phyloP scores from a whole-genome alignment of 2,113 vertebrate species.

The Riparia riparia region DNA sequence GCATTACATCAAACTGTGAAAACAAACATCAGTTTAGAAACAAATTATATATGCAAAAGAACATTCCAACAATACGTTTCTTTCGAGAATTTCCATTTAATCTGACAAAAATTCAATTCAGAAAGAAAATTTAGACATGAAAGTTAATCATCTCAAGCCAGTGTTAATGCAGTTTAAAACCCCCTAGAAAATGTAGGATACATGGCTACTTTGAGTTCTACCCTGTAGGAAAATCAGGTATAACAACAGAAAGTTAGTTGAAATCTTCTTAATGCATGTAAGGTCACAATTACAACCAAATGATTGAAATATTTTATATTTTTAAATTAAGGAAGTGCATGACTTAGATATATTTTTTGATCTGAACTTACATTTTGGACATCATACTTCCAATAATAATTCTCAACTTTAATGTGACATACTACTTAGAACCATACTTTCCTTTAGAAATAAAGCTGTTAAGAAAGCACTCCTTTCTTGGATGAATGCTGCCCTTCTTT shows the following conservation, averaged over 20 bases:
- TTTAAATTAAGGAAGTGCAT: not conserved
- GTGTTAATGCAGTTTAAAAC: constrained; percentile 42
- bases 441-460: not conserved
- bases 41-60: constrained; percentile 21
- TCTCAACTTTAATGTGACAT: not conserved
- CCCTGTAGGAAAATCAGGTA: constrained; percentile 33
- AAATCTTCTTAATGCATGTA: constrained; percentile 58
- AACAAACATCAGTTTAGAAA: constrained; percentile 70
- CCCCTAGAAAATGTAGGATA: constrained; percentile 3
- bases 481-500: constrained; percentile 14
- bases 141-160: constrained; percentile 57
- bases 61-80: not conserved
- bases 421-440: not conserved
- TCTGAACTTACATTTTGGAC: not conserved
- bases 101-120: not conserved
- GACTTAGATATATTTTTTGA: not conserved
- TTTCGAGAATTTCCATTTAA: not conserved
- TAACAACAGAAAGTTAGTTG: constrained; percentile 65
- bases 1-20: constrained; percentile 63
- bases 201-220: constrained; percentile 53
- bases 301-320: not conserved
- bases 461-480: constrained; percentile 56
- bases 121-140: constrained; percentile 57
- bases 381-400: not conserved
- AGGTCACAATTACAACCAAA: constrained; percentile 38